Base-by-base conservation (phyloP, 2,113 vertebrate genomes). In the Chinchilla lanigera region DNA sequence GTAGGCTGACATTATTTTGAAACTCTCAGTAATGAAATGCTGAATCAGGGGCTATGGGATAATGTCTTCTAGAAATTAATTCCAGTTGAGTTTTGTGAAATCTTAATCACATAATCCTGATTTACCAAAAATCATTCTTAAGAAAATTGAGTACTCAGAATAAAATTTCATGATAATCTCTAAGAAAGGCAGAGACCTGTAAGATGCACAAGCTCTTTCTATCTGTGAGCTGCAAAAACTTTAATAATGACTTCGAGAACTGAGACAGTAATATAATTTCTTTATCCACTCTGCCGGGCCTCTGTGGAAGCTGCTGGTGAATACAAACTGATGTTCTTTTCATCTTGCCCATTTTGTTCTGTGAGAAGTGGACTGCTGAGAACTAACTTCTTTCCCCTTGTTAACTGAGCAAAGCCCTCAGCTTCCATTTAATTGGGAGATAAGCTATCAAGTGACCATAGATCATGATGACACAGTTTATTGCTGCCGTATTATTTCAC, bases 31-130 rank as follows among this genome's bases (percentile, higher is more conserved):
- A 92, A 97, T 65, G 28, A 93, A 98, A 92, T 93, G 87, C 95
- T 98, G 87, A 97, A 78, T 95, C 82, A 86, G 73, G 47, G 20
- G 11, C 88, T 82, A 58, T n/a, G 17, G 61, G 61, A 94, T 4
- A 83, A 28, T 88, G 38, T 90, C 75, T 92, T 89, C 77, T 81
- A 88, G 71, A 96, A 96, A 96, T 96, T 98, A 95, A 97, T 96
- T 94, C 65, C 16, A 90, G 33, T 91, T 95, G 87, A 97, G 86
- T 60, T 86, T 97, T 92, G 41, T 82, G 92, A 97, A 96, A 92
- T 11, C 24, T 94, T 98, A 94, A 96, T 97, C 90, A 94, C 44
- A 93, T 94, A 96, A 96, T 89, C 92, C 63, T 81, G 58, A 88
- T 7, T 97, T 95, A 87, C 75, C 58, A 92, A 94, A 96, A 92